phyloP scores from a whole-genome alignment of 2,888 invertebrate species.

The Caenorhabditis sp. region DNA sequence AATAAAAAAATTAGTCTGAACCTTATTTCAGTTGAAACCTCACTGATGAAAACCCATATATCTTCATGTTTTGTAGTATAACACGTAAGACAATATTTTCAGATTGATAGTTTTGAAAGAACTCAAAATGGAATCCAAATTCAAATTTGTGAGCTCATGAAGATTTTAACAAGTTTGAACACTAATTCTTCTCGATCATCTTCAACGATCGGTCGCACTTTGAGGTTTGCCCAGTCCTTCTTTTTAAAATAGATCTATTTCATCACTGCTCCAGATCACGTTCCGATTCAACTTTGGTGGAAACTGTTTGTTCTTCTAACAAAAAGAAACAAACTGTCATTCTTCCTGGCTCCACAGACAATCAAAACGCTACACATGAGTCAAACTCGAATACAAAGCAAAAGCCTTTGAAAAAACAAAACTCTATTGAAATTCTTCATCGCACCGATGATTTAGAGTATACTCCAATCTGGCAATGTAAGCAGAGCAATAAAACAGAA shows the following conservation, averaged over 20 bases:
- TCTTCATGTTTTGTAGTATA: too few relatives aligned
- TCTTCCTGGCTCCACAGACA: neutral
- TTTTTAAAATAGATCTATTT: neutral
- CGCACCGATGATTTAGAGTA: neutral
- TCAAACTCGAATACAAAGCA: neutral
- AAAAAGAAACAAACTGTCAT: neutral
- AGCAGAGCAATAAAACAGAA: neutral
- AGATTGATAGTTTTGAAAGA: slow-evolving; percentile 31
- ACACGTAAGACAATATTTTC: too few relatives aligned
- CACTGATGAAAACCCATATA: too few relatives aligned
- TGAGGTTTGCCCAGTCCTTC: neutral
- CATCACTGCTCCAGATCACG: neutral
- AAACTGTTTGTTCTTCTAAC: slow-evolving; percentile 1
- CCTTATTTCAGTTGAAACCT: too few relatives aligned
- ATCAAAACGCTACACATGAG: neutral
- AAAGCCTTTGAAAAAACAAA: neutral
- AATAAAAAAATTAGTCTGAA: too few relatives aligned
- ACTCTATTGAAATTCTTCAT: neutral
- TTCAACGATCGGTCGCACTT: neutral
- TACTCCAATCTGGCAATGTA: neutral
- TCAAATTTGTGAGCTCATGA: slow-evolving; percentile 31
- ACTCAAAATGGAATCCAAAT: slow-evolving; percentile 27
- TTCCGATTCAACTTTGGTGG: neutral
- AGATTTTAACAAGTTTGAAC: slow-evolving; percentile 11
- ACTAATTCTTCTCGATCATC: slow-evolving; percentile 2